Evolutionary conservation across 2,797 vertebrate species (phyloP).

Genomic region (Hapalemur alaotrensis): DNA sequence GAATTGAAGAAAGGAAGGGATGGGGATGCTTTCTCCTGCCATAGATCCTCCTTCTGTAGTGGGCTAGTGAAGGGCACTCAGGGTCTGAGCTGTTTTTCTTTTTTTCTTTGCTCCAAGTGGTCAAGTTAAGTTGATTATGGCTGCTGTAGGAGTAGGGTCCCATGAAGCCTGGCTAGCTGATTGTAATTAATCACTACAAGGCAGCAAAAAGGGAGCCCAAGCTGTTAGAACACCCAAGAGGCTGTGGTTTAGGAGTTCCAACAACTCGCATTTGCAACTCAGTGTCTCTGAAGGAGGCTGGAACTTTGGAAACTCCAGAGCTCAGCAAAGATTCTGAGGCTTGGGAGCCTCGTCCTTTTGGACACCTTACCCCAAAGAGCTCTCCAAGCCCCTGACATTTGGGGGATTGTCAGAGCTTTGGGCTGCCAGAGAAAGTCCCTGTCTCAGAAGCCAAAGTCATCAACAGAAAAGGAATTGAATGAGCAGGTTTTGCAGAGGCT

Average conservation of each 20-base stretch:
- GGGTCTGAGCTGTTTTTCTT: slow-evolving; percentile 55
- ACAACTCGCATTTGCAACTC: slow-evolving; percentile 45
- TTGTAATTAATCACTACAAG: slow-evolving; percentile 65
- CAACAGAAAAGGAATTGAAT: slow-evolving; percentile 68
- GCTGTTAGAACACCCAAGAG: slow-evolving; percentile 39
- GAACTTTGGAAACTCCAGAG: slow-evolving; percentile 48
- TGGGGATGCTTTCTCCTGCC: background rate
- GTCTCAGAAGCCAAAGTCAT: slow-evolving; percentile 76
- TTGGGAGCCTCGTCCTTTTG: slow-evolving; percentile 63
- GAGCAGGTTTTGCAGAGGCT: slow-evolving; percentile 71
- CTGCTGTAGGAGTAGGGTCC: slow-evolving; percentile 56
- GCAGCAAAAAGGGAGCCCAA: slow-evolving; percentile 44
- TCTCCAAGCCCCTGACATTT: slow-evolving; percentile 77
- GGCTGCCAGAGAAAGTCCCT: slow-evolving; percentile 69
- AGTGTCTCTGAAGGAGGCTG: slow-evolving; percentile 46
- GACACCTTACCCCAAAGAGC: slow-evolving; percentile 61
- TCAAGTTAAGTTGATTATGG: background rate
- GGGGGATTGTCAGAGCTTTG: slow-evolving; percentile 64
- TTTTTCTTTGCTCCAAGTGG: slow-evolving; percentile 52
- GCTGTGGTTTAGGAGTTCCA: background rate
- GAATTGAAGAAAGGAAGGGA: slow-evolving; percentile 69
- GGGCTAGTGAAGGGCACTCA: slow-evolving; percentile 20
- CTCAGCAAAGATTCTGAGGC: slow-evolving; percentile 67
- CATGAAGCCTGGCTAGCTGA: slow-evolving; percentile 60
- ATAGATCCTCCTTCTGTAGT: background rate